Conservation (phyloP, 2,113 vertebrate species). For the Ptychochromis oligacanthus region DNA sequence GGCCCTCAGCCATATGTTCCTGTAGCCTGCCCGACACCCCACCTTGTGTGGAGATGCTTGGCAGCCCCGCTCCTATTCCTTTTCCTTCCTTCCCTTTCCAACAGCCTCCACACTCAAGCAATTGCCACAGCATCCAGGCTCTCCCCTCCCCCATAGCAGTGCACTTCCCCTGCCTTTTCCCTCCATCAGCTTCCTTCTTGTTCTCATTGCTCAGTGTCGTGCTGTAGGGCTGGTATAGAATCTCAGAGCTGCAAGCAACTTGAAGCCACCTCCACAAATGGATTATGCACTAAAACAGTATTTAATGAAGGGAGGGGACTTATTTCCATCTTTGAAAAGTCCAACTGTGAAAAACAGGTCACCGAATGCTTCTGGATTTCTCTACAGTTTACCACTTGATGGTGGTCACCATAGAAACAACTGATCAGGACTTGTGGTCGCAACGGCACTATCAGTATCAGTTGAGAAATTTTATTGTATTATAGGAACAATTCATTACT, state of each 20-base stretch:
- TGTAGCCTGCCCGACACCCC: conserved; percentile 62
- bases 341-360: conserved; percentile 68
- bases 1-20: conserved; percentile 70
- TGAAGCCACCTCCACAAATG: conserved; percentile 49
- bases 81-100: conserved; percentile 53
- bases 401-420: conserved; percentile 82
- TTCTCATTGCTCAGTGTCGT: conserved; percentile 33
- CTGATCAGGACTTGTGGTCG: conserved; percentile 67
- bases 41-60: conserved; percentile 68
- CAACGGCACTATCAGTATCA: conserved; percentile 50
- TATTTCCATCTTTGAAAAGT: conserved; percentile 61
- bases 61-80: conserved; percentile 53
- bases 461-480: conserved; percentile 32
- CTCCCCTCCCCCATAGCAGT: conserved; percentile 64
- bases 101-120: conserved; percentile 61
- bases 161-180: conserved; percentile 63
- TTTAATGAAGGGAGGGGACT: conserved; percentile 43
- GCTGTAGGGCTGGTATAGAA: conserved; percentile 48
- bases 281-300: conserved; percentile 39
- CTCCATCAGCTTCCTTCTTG: conserved; percentile 53
- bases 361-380: conserved; percentile 61
- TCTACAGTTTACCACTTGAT: conserved; percentile 62
- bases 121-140: conserved; percentile 63
- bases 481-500: neutral
- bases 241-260: conserved; percentile 39